Percentiles rank a stretch among this genome's conserved stretches.
phyloP scores from a whole-genome alignment of 2,113 vertebrate species.

The Brachypodius melanocephalos region DNA sequence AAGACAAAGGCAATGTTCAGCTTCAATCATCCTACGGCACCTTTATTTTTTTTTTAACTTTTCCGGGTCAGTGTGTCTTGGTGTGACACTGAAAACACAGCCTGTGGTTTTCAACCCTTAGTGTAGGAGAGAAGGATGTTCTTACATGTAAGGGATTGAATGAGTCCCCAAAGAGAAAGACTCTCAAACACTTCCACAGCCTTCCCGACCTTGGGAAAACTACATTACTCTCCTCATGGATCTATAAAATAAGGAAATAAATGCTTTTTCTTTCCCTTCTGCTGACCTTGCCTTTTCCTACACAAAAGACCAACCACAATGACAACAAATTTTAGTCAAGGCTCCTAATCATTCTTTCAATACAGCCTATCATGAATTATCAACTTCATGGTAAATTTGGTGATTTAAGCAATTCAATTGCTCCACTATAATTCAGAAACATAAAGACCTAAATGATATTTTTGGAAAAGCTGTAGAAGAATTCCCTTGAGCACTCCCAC shows the following conservation, averaged over 20 bases:
- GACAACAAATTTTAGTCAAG: neutral
- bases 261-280: neutral
- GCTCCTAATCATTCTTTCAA: neutral
- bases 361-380: neutral
- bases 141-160: neutral
- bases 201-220: neutral
- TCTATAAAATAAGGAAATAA: neutral
- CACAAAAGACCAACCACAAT: neutral
- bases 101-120: neutral
- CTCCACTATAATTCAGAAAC: neutral
- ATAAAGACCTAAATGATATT: neutral
- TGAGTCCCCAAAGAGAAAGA: neutral
- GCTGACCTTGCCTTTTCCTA: neutral
- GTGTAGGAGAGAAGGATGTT: neutral
- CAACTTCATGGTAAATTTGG: neutral
- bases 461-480: slow-evolving; percentile 21
- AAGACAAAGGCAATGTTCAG: slow-evolving; percentile 51
- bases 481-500: slow-evolving; percentile 37
- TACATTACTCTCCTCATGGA: neutral
- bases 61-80: slow-evolving; percentile 17
- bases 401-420: neutral
- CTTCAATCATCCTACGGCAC: slow-evolving; percentile 26
- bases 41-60: neutral
- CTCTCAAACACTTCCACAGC: neutral
- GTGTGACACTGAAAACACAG: neutral